Percentiles rank a stretch among this genome's conserved stretches.
Conservation (phyloP, 2,888 invertebrate genomes). For the Watsonalla cultraria region DNA sequence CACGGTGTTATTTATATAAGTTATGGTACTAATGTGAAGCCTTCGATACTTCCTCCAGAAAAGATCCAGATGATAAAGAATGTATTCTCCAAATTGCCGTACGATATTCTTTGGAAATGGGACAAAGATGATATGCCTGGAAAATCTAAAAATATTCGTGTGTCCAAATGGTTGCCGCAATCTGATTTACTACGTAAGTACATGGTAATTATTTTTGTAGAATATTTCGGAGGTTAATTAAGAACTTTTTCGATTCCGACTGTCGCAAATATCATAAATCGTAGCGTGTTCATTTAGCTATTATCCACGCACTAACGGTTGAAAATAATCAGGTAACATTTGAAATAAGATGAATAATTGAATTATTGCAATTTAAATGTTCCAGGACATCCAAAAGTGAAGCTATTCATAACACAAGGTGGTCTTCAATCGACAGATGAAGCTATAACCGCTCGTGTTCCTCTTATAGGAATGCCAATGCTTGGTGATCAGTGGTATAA, state of each 20-base stretch:
- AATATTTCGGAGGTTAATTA: background rate
- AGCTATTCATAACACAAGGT: conserved; percentile 68
- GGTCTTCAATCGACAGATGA: conserved; percentile 70
- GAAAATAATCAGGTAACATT: no score
- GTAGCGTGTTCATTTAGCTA: no score
- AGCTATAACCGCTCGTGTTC: conserved; percentile 56
- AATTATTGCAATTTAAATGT: conserved; percentile 1
- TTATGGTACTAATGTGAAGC: conserved; percentile 31
- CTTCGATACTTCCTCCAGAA: conserved; percentile 34
- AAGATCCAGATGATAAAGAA: conserved; percentile 33
- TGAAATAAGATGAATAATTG: no score
- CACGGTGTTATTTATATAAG: conserved; percentile 35
- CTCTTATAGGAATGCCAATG: conserved; percentile 60
- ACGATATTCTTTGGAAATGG: conserved; percentile 60
- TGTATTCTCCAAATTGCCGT: conserved; percentile 47
- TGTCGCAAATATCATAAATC: background rate
- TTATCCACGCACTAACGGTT: no score
- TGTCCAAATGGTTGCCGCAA: conserved; percentile 53
- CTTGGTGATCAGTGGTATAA: conserved; percentile 64
- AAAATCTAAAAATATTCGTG: conserved; percentile 34
- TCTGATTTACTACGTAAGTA: conserved; percentile 53
- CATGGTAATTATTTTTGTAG: background rate
- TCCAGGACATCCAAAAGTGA: conserved; percentile 62
- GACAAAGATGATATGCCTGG: conserved; percentile 31
- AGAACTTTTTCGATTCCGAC: background rate